Evolutionary conservation across 2,113 vertebrate species (phyloP).

Genomic region (Setophaga coronata): DNA sequence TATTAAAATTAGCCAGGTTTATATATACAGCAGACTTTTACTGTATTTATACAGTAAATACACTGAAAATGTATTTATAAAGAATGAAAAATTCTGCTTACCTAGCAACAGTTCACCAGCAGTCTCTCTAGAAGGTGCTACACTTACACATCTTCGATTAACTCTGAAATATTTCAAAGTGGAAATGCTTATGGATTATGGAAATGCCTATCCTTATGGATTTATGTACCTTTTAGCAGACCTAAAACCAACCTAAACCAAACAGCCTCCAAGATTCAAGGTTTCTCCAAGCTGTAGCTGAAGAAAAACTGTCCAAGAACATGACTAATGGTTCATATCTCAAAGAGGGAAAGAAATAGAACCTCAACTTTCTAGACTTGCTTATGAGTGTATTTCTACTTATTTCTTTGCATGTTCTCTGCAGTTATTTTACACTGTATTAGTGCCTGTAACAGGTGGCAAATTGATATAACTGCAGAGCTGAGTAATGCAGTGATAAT

Average conservation of each 20-base stretch:
- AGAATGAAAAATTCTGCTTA: slow-evolving; percentile 60
- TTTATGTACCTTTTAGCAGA: background rate
- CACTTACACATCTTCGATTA: slow-evolving; percentile 91
- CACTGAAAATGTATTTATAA: background rate
- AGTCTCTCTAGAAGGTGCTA: slow-evolving; percentile 95
- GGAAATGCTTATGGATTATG: background rate
- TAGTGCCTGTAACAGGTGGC: background rate
- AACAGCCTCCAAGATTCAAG: background rate
- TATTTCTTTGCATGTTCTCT: background rate
- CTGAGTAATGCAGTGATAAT: background rate
- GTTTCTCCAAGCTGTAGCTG: background rate
- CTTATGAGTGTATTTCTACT: background rate
- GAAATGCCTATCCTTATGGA: background rate
- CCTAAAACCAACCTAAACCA: background rate
- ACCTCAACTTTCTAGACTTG: background rate
- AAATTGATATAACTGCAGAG: background rate
- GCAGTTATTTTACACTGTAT: background rate
- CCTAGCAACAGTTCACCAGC: slow-evolving; percentile 92
- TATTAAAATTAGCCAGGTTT: background rate
- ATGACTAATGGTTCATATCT: background rate
- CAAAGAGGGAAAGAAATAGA: background rate
- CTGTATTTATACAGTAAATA: too few species aligned
- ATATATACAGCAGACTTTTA: background rate
- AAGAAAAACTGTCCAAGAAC: background rate
- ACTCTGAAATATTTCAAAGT: slow-evolving; percentile 78